Percentiles rank a stretch among this genome's conserved stretches.
Evolutionary conservation across 2,113 vertebrate genomes (phyloP).

Genomic region (Eptesicus fuscus): DNA sequence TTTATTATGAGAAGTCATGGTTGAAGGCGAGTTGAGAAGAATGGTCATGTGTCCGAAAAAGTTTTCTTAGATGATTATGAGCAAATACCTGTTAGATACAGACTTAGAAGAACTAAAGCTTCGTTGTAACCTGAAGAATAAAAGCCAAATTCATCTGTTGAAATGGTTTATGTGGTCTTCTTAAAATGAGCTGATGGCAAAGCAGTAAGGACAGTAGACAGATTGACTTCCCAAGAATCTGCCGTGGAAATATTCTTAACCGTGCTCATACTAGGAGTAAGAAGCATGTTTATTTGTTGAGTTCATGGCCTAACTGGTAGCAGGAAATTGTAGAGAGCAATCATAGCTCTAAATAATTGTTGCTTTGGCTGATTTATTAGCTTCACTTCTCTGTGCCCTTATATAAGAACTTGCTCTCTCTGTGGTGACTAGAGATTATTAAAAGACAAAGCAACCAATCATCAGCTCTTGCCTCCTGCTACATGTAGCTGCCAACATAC

Average conservation of each 20-base stretch:
- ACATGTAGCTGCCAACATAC: neutral
- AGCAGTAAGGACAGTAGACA: neutral
- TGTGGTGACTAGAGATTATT: conserved; percentile 7
- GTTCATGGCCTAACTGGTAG: neutral
- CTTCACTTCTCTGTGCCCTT: neutral
- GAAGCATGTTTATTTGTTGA: neutral
- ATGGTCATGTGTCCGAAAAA: neutral
- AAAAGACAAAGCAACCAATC: neutral
- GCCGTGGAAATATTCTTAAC: neutral
- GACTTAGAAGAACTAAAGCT: neutral
- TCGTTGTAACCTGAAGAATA: neutral
- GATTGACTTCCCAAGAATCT: neutral
- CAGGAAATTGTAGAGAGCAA: neutral
- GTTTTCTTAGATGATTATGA: neutral
- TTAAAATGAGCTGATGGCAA: neutral
- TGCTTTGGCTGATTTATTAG: neutral
- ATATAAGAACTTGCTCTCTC: neutral
- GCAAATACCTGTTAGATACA: neutral
- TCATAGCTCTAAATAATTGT: neutral
- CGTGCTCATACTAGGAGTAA: neutral
- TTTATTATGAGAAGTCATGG: neutral
- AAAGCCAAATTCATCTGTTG: neutral
- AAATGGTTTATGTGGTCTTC: neutral
- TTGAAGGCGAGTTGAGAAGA: neutral
- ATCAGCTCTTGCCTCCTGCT: neutral